These are phyloP conservation scores for Corythaixoides concolor DNA, from an alignment of 2,113 vertebrate genomes.

Conservation along the genomic window DNA sequence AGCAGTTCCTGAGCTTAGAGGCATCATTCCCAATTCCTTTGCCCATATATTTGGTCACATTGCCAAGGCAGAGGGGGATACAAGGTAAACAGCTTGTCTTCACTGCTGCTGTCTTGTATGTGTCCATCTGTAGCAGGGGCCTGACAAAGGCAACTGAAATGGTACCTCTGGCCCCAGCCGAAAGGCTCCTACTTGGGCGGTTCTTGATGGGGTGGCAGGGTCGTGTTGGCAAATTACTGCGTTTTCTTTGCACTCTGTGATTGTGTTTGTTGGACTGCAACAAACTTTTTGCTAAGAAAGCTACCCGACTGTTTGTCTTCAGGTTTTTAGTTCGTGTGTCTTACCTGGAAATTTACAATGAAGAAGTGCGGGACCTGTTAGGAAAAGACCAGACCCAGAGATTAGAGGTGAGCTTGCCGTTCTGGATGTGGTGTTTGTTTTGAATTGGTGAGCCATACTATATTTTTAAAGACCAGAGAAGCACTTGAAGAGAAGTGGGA, in stretches of 20 bases:
- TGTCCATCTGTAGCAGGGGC: not conserved
- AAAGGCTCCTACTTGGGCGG: not conserved
- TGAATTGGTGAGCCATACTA: not conserved
- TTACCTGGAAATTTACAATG: conserved; percentile 98
- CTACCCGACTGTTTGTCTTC: not conserved
- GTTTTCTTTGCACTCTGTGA: not conserved
- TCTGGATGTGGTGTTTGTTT: not conserved
- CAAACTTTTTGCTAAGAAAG: not conserved
- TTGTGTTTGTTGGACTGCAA: not conserved
- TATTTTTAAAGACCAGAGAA: not conserved
- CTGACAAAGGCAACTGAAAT: not conserved
- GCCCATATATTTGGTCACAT: conserved; percentile 98
- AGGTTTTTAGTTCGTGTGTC: conserved; percentile 98
- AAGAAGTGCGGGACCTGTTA: conserved; percentile 94
- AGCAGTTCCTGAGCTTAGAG: conserved; percentile 95
- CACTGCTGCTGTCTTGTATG: not conserved
- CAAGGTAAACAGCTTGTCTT: conserved; percentile 79
- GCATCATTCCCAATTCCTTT: conserved; percentile 98
- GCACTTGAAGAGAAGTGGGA: not conserved
- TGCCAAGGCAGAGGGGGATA: conserved; percentile 97
- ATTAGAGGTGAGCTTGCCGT: conserved; percentile 84
- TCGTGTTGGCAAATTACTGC: not conserved
- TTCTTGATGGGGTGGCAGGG: not conserved
- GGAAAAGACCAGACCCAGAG: conserved; percentile 96
- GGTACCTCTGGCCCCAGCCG: not conserved